Evolutionary conservation across 2,888 invertebrate genomes (phyloP), one percentile per base, ranked within the genome.

Genomic region (Trissolcus brochymenae): DNA sequence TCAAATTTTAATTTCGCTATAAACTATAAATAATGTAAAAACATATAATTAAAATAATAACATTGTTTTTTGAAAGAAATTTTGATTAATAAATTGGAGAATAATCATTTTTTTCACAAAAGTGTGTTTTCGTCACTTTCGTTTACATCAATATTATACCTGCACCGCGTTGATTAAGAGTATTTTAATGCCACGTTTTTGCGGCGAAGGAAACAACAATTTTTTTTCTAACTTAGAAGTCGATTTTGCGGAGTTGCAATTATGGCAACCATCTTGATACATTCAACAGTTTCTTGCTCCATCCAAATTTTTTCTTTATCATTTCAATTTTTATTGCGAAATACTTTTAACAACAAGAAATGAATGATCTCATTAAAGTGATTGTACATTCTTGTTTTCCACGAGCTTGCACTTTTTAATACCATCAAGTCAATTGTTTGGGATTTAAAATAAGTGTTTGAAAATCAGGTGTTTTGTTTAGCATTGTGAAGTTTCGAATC

Each of bases 391-490:
- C 35, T 35, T 35, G 35, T 11, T 35, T 35, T 35, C 4, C 1
- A 2, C 35, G 35, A 9, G 35, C 35, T 35, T 35, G 35, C 35
- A 35, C 9, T 35, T 35, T 35, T 35, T 35, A 11, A 35, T 11
- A 9, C 9, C 35, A 35, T 1, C 7, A 35, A 1, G 9, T 35
- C 35, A 35, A 9, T 35, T 35, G 35, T 35, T 35, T 35, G 9
- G 11, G 9, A 35, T 6, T 35, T 35, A 11, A 11, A 11, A 35
- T 2, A 9, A 35, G 11, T 35, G 7, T 35, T 35, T 35, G 9
- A 25, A 25, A 25, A 74, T 60, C 70, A 66, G 74, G 70, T 70
- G 71, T 67, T 71, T 71, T 70, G 71, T 67, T 71, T 71, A 74
- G 57, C 53, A 67, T 61, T 65, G 70, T 54, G 64, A 46, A 57